Evolutionary conservation across 2,113 vertebrate genomes (phyloP).

Genomic region (Phyllostomus discolor): DNA sequence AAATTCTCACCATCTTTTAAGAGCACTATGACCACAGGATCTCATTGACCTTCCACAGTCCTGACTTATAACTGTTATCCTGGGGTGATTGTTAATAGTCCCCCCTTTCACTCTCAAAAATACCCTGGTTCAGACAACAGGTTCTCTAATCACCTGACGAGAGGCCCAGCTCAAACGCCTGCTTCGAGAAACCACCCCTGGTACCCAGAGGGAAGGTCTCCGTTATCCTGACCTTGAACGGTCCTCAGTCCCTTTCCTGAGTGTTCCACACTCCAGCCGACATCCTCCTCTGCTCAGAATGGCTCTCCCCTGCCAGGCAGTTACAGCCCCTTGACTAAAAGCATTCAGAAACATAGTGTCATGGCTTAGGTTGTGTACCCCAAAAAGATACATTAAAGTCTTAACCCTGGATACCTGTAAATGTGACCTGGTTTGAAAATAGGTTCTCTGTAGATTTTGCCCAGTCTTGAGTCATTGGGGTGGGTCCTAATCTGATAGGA

Average conservation of each 20-base stretch:
- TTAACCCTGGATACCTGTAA: background rate
- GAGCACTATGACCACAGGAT: background rate
- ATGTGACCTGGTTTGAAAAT: background rate
- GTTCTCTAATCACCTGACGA: background rate
- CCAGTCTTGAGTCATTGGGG: background rate
- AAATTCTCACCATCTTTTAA: background rate
- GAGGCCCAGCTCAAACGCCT: background rate
- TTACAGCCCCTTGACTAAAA: background rate
- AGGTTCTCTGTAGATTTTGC: background rate
- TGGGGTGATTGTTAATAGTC: background rate
- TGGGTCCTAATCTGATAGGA: background rate
- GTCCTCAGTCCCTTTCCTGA: background rate
- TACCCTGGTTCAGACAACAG: background rate
- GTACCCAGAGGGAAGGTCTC: background rate
- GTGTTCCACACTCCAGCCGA: fast-evolving
- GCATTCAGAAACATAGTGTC: background rate
- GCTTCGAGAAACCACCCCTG: background rate
- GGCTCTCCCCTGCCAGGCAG: background rate
- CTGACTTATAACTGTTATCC: background rate
- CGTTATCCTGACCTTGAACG: background rate
- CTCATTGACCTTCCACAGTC: background rate
- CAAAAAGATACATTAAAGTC: background rate
- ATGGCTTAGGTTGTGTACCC: background rate
- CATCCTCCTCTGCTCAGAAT: background rate
- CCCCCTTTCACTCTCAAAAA: background rate